A percentile compares a stretch with the other conserved stretches of the same genome.
These are phyloP conservation scores for Micromys minutus DNA, from an alignment of 2,113 vertebrate genomes.

Conservation along the genomic window DNA sequence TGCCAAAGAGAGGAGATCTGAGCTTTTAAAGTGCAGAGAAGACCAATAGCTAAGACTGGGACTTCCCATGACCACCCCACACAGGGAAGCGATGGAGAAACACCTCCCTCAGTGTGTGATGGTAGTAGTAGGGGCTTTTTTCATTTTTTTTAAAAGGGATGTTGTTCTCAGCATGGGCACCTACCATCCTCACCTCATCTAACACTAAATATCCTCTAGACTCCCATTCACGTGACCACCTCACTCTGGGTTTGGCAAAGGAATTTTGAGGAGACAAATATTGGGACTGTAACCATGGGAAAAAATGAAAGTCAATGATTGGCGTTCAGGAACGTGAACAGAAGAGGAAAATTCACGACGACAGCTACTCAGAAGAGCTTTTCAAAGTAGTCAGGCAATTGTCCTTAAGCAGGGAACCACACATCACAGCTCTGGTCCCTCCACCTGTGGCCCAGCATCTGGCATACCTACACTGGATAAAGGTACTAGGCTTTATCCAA, in stretches of 20 bases:
- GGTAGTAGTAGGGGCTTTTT: too few relatives aligned
- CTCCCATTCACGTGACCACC: neutral
- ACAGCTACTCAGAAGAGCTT: accelerated
- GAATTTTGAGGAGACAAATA: neutral
- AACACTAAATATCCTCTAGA: too few relatives aligned
- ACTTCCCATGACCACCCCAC: neutral
- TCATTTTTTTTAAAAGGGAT: neutral
- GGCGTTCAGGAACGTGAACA: neutral
- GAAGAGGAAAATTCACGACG: neutral
- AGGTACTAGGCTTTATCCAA: neutral
- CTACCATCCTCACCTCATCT: neutral
- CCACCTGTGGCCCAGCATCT: neutral
- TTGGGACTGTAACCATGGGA: too few relatives aligned
- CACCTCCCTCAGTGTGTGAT: neutral
- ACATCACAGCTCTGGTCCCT: too few relatives aligned
- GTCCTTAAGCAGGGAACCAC: neutral
- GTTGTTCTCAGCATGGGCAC: neutral
- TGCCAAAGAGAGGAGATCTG: neutral
- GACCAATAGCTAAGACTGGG: neutral
- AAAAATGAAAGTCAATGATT: neutral
- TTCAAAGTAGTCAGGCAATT: neutral
- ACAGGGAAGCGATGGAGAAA: neutral
- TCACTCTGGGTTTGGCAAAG: too few relatives aligned
- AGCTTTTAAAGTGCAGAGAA: neutral
- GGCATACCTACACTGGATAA: neutral